phyloP scores from a whole-genome alignment of 2,113 vertebrate species.

The Paradoxurus hermaphroditus region DNA sequence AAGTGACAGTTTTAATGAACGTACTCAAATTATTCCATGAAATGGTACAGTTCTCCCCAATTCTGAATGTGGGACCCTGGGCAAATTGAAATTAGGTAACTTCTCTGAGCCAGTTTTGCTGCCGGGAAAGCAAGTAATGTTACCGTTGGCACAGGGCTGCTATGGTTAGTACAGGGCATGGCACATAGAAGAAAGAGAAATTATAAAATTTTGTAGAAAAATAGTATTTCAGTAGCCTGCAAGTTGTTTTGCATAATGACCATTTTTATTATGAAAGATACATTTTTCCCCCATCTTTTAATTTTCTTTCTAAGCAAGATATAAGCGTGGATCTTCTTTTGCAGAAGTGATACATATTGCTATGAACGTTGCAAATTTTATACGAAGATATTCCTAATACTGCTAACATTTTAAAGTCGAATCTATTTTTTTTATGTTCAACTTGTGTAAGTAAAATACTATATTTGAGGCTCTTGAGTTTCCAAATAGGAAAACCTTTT shows the following conservation, averaged over 20 bases:
- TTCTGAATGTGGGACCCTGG: background rate
- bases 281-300: background rate
- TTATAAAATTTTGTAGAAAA: background rate
- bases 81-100: background rate
- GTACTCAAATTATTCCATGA: background rate
- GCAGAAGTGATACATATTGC: background rate
- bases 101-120: background rate
- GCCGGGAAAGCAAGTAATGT: background rate
- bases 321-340: background rate
- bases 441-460: background rate
- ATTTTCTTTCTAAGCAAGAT: slow-evolving; percentile 7
- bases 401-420: background rate
- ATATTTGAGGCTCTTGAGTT: background rate
- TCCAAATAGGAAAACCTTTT: background rate
- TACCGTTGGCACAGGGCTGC: background rate
- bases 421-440: background rate
- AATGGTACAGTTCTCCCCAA: background rate
- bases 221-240: background rate
- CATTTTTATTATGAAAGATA: slow-evolving; percentile 5
- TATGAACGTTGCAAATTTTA: background rate
- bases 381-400: background rate
- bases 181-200: background rate
- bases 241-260: background rate
- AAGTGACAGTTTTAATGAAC: background rate
- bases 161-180: background rate